Evolutionary conservation across 2,113 vertebrate species (phyloP), one percentile per base, ranked within the genome.

Genomic region (Mionectes macconnelli): DNA sequence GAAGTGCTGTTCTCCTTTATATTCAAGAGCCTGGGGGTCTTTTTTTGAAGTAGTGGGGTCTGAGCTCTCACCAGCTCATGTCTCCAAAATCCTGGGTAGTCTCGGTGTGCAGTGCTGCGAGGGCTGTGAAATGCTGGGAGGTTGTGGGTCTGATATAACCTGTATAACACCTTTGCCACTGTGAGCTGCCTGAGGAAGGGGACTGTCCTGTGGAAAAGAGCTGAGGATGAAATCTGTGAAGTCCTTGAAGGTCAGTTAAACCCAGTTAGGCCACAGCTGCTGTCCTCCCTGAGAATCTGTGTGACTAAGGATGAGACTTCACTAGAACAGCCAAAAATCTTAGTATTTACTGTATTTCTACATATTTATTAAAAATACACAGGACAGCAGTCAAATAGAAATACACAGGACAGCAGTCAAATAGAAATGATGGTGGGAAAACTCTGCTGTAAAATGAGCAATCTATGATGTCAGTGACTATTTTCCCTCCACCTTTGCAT

Each of bases 1-100:
- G 93, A 95, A 96, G 89, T 89, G 90, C 24, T 17, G 60, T 55
- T 75, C 60, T 85, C 44, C 89, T 94, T 96, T 77, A 88, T 47
- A 52, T 93, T 94, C 84, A 72, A 79, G 69, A 89, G 63, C 89
- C 94, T 79, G 73, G 91, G 81, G 91, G 81, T 62, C 84, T 66
- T 87, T 63, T 63, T 95, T 94, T 96, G 96, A 96, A 94, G 96
- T 80, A 91, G 89, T 67, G 88, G 91, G 95, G 89, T 77, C 88
- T 95, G 83, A 92, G 89, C 52, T 94, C 24, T 82, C 47, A 59
- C 40, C 64, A 70, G 55, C 69, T 88, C 24, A 6, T 45, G 50
- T 74, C 84, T 90, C 84, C 7, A 1, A 92, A 91, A 53, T 86
- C 91, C 87, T 67, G 81, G 67, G 78, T 89, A 94, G 84, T 90